These are phyloP conservation scores for Nanorana parkeri DNA, from an alignment of 2,113 vertebrate species.

Conservation along the genomic window DNA sequence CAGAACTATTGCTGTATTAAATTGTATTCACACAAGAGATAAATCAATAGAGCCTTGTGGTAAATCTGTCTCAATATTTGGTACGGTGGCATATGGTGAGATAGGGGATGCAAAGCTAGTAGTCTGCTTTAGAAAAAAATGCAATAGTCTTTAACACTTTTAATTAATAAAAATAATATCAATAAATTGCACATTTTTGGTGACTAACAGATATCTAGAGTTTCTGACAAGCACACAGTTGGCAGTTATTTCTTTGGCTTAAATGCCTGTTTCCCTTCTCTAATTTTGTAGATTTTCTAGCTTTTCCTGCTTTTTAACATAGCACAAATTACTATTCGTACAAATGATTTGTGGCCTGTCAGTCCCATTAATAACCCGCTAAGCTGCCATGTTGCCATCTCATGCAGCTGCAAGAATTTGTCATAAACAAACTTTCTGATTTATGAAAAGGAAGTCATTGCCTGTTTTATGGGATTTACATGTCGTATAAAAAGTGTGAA, in stretches of 20 bases:
- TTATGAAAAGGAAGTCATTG: constrained; percentile 68
- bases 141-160: too few relatives aligned
- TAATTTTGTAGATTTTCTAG: constrained; percentile 66
- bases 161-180: too few relatives aligned
- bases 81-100: too few relatives aligned
- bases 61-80: too few relatives aligned
- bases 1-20: too few relatives aligned
- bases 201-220: background rate
- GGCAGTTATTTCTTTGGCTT: constrained; percentile 19
- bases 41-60: too few relatives aligned
- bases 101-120: too few relatives aligned
- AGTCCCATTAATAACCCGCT: constrained; percentile 72
- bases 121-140: too few relatives aligned
- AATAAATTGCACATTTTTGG: background rate
- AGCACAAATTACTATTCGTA: constrained; percentile 72
- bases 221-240: background rate
- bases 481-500: constrained; percentile 65
- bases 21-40: too few relatives aligned
- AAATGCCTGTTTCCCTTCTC: constrained; percentile 53
- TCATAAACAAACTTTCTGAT: constrained; percentile 72
- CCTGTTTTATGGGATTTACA: constrained; percentile 67
- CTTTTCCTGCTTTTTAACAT: constrained; percentile 71
- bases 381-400: constrained; percentile 75
- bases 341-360: constrained; percentile 77
- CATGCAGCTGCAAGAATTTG: constrained; percentile 72